phyloP scores from a whole-genome alignment of 2,888 invertebrate species.

The Drosophila pegasa region DNA sequence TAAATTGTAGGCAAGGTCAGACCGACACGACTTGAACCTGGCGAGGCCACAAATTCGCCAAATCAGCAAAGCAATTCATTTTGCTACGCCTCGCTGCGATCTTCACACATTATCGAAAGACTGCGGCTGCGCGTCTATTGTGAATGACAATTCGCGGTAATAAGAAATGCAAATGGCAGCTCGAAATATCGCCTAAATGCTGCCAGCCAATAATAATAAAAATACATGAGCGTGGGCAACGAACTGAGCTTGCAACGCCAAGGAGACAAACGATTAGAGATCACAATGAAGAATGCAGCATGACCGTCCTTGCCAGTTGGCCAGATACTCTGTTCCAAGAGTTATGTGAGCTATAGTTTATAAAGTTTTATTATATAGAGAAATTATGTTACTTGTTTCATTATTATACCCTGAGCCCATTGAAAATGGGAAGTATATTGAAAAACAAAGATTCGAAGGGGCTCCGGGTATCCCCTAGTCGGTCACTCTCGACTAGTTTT shows the following conservation, averaged over 20 bases:
- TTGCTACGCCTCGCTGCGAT: slow-evolving; percentile 56
- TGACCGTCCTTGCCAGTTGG: too few species aligned
- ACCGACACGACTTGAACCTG: slow-evolving; percentile 66
- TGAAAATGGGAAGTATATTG: too few species aligned
- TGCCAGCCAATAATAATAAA: slow-evolving; percentile 78
- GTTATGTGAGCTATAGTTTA: background rate
- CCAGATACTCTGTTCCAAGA: slow-evolving; percentile 8
- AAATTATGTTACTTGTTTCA: too few species aligned
- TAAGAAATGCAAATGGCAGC: slow-evolving; percentile 75
- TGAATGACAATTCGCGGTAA: slow-evolving; percentile 73
- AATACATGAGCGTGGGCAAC: slow-evolving; percentile 74
- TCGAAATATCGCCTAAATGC: slow-evolving; percentile 62
- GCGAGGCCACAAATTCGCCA: slow-evolving; percentile 60
- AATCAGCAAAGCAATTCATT: slow-evolving; percentile 79
- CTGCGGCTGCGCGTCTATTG: background rate
- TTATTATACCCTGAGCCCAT: too few species aligned
- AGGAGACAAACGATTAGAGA: slow-evolving; percentile 71
- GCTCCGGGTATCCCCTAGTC: too few species aligned
- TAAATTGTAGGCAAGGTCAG: slow-evolving; percentile 65
- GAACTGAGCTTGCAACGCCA: slow-evolving; percentile 17
- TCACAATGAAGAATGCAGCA: slow-evolving; percentile 56
- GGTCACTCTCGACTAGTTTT: too few species aligned
- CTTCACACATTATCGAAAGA: slow-evolving; percentile 69
- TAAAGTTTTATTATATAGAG: background rate
- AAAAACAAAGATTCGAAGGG: too few species aligned